phyloP scores from a whole-genome alignment of 1,140 invertebrate genomes.

The Procambarus clarkii region DNA sequence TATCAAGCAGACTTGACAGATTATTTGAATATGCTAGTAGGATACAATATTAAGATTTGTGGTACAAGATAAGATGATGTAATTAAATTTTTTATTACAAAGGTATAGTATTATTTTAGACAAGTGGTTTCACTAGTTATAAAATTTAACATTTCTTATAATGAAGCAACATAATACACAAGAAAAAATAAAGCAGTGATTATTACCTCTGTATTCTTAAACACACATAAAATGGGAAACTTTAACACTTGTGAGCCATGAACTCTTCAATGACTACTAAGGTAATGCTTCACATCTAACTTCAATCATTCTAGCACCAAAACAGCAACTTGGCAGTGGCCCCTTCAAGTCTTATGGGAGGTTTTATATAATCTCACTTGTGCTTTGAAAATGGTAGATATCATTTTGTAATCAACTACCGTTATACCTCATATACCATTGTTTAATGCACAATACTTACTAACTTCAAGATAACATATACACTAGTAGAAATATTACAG shows the following conservation, averaged over 20 bases:
- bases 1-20: not conserved
- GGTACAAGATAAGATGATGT: not conserved
- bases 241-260: not conserved
- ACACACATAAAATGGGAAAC: slow-evolving; percentile 16
- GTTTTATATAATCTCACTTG: not conserved
- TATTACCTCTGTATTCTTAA: not conserved
- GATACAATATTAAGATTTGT: not conserved
- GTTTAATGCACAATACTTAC: not conserved
- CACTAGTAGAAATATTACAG: not conserved
- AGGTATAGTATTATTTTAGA: not conserved
- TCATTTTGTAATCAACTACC: too few relatives aligned
- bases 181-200: not conserved
- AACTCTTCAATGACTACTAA: not conserved
- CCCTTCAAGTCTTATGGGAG: slow-evolving; percentile 11
- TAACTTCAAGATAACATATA: not conserved
- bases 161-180: not conserved
- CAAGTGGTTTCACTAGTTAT: not conserved
- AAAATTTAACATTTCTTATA: not conserved
- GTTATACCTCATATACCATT: not conserved
- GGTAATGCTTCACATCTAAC: not conserved
- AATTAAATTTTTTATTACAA: not conserved
- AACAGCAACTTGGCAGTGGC: slow-evolving; percentile 25
- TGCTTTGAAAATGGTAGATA: not conserved
- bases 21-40: not conserved
- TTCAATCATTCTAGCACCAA: slow-evolving; percentile 31